A percentile compares a stretch with the other conserved stretches of the same genome.
phyloP scores from a whole-genome alignment of 92 coral and sea anemone species.

The Paragorgia papillata region DNA sequence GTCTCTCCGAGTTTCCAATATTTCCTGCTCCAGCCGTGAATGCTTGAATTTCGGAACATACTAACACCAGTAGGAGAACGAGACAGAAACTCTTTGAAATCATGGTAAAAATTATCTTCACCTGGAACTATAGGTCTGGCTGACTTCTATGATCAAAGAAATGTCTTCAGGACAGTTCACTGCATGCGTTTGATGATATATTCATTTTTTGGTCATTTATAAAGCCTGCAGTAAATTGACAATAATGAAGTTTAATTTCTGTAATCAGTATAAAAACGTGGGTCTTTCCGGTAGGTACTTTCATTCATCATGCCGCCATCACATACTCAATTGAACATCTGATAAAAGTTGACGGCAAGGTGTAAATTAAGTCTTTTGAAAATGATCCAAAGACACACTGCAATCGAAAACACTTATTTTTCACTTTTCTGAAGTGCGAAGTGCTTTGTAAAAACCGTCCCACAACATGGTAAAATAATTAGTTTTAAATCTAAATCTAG shows the following conservation, averaged over 20 bases:
- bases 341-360: background rate
- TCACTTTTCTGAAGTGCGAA: too few species aligned
- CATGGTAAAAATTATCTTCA: too few species aligned
- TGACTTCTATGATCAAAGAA: too few species aligned
- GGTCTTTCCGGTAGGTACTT: slow-evolving; percentile 19
- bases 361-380: background rate
- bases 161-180: background rate
- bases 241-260: background rate
- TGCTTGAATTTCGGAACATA: slow-evolving; percentile 26
- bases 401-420: too few species aligned
- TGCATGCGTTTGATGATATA: background rate
- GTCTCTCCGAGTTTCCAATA: slow-evolving; percentile 18
- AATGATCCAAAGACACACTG: too few species aligned
- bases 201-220: background rate
- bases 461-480: too few species aligned
- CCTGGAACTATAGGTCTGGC: too few species aligned
- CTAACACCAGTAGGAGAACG: slow-evolving; percentile 4
- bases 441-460: too few species aligned
- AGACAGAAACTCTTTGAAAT: slow-evolving; percentile 5
- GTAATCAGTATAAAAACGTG: background rate
- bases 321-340: background rate
- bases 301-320: slow-evolving; percentile 31
- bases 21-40: slow-evolving; percentile 46
- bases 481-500: too few species aligned
- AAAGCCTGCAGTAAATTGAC: slow-evolving; percentile 4